Percentiles rank a stretch among this genome's conserved stretches.
Conservation (phyloP, 2,888 invertebrate genomes). For the Leptura quadrifasciata region DNA sequence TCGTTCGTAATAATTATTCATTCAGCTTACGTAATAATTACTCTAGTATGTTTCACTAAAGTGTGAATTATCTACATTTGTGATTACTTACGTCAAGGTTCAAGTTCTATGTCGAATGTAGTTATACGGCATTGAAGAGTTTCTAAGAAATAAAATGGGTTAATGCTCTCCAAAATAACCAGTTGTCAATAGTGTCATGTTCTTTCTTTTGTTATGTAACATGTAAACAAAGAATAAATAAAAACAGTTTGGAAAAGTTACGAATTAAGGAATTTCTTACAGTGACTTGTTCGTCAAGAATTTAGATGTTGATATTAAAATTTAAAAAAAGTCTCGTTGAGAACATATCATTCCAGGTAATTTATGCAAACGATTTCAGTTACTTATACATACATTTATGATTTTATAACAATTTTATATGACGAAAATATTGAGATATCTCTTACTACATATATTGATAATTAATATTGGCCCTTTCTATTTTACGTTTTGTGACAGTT, state of each 20-base stretch:
- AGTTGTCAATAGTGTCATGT: not conserved
- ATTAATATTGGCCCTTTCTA: too few relatives aligned
- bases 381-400: too few relatives aligned
- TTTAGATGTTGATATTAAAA: too few relatives aligned
- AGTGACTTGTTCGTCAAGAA: too few relatives aligned
- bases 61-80: constrained; percentile 9
- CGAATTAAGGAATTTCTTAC: too few relatives aligned
- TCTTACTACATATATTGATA: too few relatives aligned
- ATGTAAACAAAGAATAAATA: not conserved
- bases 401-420: too few relatives aligned
- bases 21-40: constrained; percentile 23
- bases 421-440: too few relatives aligned
- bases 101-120: constrained; percentile 39
- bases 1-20: not conserved
- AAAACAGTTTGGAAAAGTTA: not conserved
- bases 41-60: constrained; percentile 20
- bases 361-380: too few relatives aligned
- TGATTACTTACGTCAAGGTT: constrained; percentile 20
- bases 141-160: constrained; percentile 13
- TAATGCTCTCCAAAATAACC: constrained; percentile 18
- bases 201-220: not conserved
- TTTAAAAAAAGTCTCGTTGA: too few relatives aligned
- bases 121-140: not conserved
- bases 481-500: too few relatives aligned
- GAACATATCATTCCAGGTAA: too few relatives aligned